These are phyloP conservation scores for Bhutanitis thaidina DNA, from an alignment of 2,888 invertebrate genomes.

Conservation along the genomic window DNA sequence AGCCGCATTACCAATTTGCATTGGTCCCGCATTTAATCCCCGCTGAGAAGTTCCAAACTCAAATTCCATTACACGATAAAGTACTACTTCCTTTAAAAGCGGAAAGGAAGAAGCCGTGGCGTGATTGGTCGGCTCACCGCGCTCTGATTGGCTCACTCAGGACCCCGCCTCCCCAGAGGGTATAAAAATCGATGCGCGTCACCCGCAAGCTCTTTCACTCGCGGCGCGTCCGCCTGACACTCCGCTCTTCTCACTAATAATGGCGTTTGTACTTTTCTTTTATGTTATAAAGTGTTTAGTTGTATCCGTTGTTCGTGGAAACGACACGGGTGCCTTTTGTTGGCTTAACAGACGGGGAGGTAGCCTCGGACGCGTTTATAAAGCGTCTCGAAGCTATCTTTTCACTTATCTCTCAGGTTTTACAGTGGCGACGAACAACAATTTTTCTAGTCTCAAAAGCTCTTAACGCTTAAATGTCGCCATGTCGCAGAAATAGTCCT, in stretches of 20 bases:
- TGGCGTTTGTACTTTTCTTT: conserved; percentile 69
- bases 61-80: conserved; percentile 75
- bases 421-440: conserved; percentile 32
- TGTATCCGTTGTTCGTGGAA: conserved; percentile 68
- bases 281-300: conserved; percentile 72
- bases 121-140: conserved; percentile 73
- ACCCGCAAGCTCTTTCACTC: conserved; percentile 59
- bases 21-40: conserved; percentile 59
- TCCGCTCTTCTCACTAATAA: conserved; percentile 71
- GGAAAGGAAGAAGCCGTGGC: conserved; percentile 57
- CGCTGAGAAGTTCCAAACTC: conserved; percentile 55
- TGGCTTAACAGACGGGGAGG: conserved; percentile 48
- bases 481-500: conserved; percentile 17
- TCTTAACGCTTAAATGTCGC: conserved; percentile 32
- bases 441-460: conserved; percentile 34
- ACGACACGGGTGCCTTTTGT: conserved; percentile 67
- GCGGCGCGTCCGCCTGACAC: conserved; percentile 63
- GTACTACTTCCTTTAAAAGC: conserved; percentile 51
- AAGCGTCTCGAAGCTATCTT: conserved; percentile 54
- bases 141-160: conserved; percentile 65
- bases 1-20: conserved; percentile 57
- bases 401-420: conserved; percentile 50
- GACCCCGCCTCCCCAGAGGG: conserved; percentile 68
- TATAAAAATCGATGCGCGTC: conserved; percentile 76
- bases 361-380: conserved; percentile 54